Evolutionary conservation across 1,140 invertebrate species (phyloP).

Genomic region (Cryptotermes secundus): DNA sequence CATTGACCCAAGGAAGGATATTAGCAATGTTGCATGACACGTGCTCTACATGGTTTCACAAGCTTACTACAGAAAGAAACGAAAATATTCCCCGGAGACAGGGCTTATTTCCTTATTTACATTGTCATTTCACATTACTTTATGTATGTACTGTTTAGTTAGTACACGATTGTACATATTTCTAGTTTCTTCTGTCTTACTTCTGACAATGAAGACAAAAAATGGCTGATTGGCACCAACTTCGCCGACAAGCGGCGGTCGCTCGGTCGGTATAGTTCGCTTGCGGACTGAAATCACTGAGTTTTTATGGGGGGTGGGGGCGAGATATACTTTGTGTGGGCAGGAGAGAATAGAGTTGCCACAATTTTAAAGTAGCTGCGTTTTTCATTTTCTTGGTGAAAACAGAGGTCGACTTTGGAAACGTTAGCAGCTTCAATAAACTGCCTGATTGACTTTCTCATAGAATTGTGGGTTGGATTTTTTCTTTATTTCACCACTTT

Average conservation of each 20-base stretch:
- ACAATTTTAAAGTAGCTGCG: background rate
- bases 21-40: too few relatives aligned
- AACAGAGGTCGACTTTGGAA: background rate
- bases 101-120: background rate
- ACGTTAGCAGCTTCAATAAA: background rate
- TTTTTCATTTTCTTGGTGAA: background rate
- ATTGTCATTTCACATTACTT: background rate
- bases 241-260: too few relatives aligned
- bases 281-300: too few relatives aligned
- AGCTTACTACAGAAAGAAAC: too few relatives aligned
- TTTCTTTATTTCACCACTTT: background rate
- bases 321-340: background rate
- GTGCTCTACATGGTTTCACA: too few relatives aligned
- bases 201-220: background rate
- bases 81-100: too few relatives aligned
- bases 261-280: too few relatives aligned
- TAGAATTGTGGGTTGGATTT: background rate
- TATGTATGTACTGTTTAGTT: background rate
- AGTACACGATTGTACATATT: background rate
- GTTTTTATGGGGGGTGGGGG: too few relatives aligned
- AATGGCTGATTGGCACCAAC: background rate
- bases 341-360: background rate
- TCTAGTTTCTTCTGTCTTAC: background rate
- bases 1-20: too few relatives aligned
- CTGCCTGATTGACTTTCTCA: background rate